These are phyloP conservation scores for Drosophila chauvacae DNA, from an alignment of 1,140 invertebrate genomes.

Conservation along the genomic window DNA sequence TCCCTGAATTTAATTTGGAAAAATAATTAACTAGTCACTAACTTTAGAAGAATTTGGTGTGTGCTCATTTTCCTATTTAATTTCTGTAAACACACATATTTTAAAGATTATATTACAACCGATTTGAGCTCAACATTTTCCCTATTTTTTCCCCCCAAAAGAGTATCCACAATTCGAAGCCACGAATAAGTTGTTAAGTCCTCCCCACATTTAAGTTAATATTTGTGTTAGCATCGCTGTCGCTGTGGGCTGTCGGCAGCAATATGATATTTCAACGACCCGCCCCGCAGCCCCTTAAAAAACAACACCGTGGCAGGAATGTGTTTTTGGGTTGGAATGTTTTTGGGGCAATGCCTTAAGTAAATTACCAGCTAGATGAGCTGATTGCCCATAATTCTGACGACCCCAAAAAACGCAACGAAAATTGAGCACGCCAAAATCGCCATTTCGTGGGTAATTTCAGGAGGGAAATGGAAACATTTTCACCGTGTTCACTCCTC, in stretches of 20 bases:
- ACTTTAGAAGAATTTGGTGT: background rate
- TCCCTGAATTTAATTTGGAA: background rate
- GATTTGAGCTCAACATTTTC: no score
- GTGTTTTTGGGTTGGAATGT: slow-evolving; percentile 34
- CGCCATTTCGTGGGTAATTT: slow-evolving; percentile 24
- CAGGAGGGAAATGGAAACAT: slow-evolving; percentile 39
- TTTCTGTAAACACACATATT: background rate
- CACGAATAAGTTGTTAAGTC: background rate
- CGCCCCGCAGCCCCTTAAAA: slow-evolving; percentile 14
- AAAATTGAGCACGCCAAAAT: slow-evolving; percentile 50
- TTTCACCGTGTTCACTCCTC: slow-evolving; percentile 55
- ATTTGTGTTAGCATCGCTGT: slow-evolving; percentile 58
- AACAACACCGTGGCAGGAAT: slow-evolving; percentile 23
- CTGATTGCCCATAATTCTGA: slow-evolving; percentile 72
- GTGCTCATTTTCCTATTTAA: background rate
- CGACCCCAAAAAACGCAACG: slow-evolving; percentile 66
- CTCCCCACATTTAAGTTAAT: slow-evolving; percentile 42
- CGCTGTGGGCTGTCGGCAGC: slow-evolving; percentile 39
- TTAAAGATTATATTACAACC: no score
- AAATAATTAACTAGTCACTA: background rate
- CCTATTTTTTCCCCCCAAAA: slow-evolving; percentile 1
- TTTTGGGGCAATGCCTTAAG: slow-evolving; percentile 53
- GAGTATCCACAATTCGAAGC: slow-evolving; percentile 34
- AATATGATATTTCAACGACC: slow-evolving; percentile 59
- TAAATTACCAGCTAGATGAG: slow-evolving; percentile 64